Evolutionary conservation across 2,888 invertebrate genomes (phyloP).

Genomic region (Conus canariensis): DNA sequence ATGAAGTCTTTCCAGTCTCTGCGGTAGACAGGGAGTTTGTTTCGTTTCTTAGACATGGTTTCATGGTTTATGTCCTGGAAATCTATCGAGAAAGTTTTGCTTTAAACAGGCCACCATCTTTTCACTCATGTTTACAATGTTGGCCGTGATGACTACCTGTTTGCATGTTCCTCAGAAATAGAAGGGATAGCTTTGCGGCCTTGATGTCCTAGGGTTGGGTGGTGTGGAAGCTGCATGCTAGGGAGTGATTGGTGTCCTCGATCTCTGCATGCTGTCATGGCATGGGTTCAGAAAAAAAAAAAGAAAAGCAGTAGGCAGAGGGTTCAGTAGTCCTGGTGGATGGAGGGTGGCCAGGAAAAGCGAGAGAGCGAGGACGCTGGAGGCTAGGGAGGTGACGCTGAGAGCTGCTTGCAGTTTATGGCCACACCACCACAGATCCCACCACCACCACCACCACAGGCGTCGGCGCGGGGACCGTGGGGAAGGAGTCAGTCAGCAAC

Average conservation of each 20-base stretch:
- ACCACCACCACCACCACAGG: slow-evolving; percentile 26
- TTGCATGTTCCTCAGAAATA: background rate
- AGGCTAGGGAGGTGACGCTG: background rate
- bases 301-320: background rate
- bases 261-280: slow-evolving; percentile 7
- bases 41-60: no score
- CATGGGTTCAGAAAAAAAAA: background rate
- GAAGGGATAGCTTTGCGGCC: background rate
- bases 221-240: slow-evolving; percentile 27
- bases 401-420: slow-evolving; percentile 39
- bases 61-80: no score
- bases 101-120: no score
- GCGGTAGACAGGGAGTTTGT: no score
- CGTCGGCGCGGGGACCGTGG: slow-evolving; percentile 29
- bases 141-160: background rate
- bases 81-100: no score
- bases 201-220: background rate
- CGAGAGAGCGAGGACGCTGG: background rate
- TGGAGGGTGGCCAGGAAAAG: background rate
- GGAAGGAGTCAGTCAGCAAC: background rate
- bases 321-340: slow-evolving; percentile 18
- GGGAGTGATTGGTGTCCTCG: background rate
- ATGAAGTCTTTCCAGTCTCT: no score
- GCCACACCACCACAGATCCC: slow-evolving; percentile 8
- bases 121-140: background rate